Evolutionary conservation across 2,113 vertebrate species (phyloP).

Genomic region (Mionectes macconnelli): DNA sequence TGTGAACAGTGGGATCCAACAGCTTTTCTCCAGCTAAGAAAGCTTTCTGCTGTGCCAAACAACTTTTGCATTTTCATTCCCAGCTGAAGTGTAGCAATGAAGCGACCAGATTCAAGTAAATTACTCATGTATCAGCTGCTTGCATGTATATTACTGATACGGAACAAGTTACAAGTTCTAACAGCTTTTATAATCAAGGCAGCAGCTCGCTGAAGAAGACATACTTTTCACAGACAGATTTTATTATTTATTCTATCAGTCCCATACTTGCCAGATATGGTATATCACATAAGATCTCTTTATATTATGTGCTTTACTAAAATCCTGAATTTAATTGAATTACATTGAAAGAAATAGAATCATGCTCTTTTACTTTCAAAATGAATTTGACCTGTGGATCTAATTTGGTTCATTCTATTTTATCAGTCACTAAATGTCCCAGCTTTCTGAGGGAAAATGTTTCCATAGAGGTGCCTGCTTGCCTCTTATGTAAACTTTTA

Average conservation of each 20-base stretch:
- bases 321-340: background rate
- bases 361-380: background rate
- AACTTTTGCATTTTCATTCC: constrained; percentile 26
- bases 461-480: background rate
- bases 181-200: background rate
- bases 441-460: background rate
- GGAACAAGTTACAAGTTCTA: background rate
- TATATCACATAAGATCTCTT: background rate
- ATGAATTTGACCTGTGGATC: background rate
- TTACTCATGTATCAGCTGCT: background rate
- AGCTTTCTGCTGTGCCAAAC: constrained; percentile 11
- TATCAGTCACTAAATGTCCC: background rate
- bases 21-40: constrained; percentile 15
- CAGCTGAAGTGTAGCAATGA: background rate
- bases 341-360: background rate
- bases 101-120: constrained; percentile 37
- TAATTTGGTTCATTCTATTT: background rate
- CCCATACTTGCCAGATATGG: background rate
- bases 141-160: background rate
- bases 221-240: background rate
- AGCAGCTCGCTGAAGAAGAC: background rate
- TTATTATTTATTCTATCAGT: background rate
- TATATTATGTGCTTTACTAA: background rate
- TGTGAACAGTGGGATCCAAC: constrained; percentile 38
- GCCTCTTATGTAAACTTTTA: background rate